Evolutionary conservation across 2,113 vertebrate genomes (phyloP).

Genomic region (Mastomys coucha): DNA sequence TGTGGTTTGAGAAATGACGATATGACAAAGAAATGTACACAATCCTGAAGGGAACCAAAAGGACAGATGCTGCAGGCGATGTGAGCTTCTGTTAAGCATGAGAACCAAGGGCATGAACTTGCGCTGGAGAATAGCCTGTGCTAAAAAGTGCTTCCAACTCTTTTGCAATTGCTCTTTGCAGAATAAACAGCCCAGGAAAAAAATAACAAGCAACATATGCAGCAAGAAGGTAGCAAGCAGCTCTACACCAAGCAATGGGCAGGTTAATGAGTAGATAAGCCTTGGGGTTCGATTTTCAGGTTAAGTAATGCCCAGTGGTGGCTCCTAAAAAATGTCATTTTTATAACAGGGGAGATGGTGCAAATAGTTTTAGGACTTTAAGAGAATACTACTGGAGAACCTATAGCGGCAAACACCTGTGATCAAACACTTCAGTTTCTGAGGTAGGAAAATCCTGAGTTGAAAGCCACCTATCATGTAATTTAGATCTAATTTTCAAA

Average conservation of each 20-base stretch:
- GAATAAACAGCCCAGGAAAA: constrained; percentile 84
- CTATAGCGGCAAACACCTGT: neutral
- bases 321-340: constrained; percentile 23
- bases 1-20: constrained; percentile 77
- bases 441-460: neutral
- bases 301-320: constrained; percentile 55
- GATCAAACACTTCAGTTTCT: neutral
- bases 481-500: neutral
- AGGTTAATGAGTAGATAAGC: constrained; percentile 77
- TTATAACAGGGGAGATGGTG: neutral
- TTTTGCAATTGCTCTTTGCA: constrained; percentile 85
- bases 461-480: neutral
- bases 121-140: constrained; percentile 84
- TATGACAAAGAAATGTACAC: constrained; percentile 84
- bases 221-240: constrained; percentile 77
- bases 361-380: constrained; percentile 31
- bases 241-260: constrained; percentile 59
- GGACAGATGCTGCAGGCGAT: constrained; percentile 90
- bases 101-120: constrained; percentile 90
- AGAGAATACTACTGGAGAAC: neutral
- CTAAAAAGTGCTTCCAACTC: constrained; percentile 87
- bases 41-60: constrained; percentile 87
- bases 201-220: constrained; percentile 84
- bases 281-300: constrained; percentile 63
- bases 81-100: constrained; percentile 88